These are phyloP conservation scores for Melanotaenia pygmaea DNA, from an alignment of 2,797 vertebrate species.

Conservation along the genomic window DNA sequence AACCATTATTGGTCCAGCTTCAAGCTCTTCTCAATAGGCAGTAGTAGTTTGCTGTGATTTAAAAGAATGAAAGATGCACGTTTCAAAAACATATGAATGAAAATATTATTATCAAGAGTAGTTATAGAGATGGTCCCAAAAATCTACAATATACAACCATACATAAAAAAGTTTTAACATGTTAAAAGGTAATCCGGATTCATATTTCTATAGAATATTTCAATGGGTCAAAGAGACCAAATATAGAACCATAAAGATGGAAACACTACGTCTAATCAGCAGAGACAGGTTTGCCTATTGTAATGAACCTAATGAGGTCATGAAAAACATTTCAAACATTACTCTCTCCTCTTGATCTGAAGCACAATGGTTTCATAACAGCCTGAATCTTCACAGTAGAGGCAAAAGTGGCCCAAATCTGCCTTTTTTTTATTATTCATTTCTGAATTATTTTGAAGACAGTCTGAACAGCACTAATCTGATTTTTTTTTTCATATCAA, in stretches of 20 bases:
- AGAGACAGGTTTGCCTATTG: constrained; percentile 17
- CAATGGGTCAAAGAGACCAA: background rate
- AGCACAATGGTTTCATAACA: constrained; percentile 17
- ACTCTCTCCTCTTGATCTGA: background rate
- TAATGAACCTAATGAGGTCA: constrained; percentile 19
- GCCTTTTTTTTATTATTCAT: background rate
- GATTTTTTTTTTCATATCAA: no score
- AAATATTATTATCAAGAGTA: background rate
- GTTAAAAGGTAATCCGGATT: background rate
- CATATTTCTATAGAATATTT: background rate
- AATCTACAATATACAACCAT: background rate
- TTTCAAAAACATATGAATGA: background rate
- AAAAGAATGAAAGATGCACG: background rate
- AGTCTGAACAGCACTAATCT: no score
- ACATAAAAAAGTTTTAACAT: background rate
- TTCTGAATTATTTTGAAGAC: no score
- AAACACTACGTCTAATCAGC: constrained; percentile 23
- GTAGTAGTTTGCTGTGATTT: background rate
- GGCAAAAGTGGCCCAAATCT: background rate
- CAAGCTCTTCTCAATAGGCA: background rate
- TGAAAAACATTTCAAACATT: background rate
- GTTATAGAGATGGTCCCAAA: background rate
- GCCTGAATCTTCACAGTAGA: background rate
- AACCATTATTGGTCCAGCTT: background rate
- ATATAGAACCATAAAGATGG: background rate